Evolutionary conservation across 2,888 invertebrate genomes (phyloP), one percentile per base, ranked within the genome.

Genomic region (Eristalis arbustorum): DNA sequence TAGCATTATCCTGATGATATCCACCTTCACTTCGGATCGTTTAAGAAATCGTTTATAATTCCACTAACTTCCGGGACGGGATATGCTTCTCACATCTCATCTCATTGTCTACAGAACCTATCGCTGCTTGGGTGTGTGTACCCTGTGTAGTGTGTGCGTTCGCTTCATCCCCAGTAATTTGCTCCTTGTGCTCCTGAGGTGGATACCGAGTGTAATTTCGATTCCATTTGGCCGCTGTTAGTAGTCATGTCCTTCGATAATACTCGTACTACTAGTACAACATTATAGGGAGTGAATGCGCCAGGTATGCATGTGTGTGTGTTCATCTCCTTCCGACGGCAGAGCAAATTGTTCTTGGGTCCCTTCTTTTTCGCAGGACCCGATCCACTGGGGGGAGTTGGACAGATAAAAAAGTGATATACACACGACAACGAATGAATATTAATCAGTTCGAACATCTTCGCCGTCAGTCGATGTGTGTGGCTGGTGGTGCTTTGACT

Each of bases 371-470:
- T 67, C 75, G 64, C 23, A 57, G 80, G 61, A 49, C 79, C 74
- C 64, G 64, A 40, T 74, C 74, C 64, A 75, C 69, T 56, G 80
- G 49, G 80, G 49, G 83, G 74, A 31, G 64, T 69, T 90, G 90
- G 90, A 89, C 90, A 90, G 90, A 91, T 91, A 91, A 91, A 91
- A 49, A 91, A 91, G 90, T 91, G 92, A 92, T 91, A 92, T 91
- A 91, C 90, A 91, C 90, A 91, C 91, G 91, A 92, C 92, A 90
- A 90, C 88, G 90, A 91, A 91, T 91, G 92, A 92, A 92, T 92
- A 92, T 91, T 91, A 92, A 92, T 91, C 91, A 49, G 90, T 88
- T 88, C 62, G 73, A 69, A 73, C 68, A 56, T 40, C 37, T 67
- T 71, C 31, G 25, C 0, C 23, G 40, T 31, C 25, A 4, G 37